A percentile compares a stretch with the other conserved stretches of the same genome.
Evolutionary conservation across 2,888 invertebrate genomes (phyloP).

Genomic region (Phengaris arion): DNA sequence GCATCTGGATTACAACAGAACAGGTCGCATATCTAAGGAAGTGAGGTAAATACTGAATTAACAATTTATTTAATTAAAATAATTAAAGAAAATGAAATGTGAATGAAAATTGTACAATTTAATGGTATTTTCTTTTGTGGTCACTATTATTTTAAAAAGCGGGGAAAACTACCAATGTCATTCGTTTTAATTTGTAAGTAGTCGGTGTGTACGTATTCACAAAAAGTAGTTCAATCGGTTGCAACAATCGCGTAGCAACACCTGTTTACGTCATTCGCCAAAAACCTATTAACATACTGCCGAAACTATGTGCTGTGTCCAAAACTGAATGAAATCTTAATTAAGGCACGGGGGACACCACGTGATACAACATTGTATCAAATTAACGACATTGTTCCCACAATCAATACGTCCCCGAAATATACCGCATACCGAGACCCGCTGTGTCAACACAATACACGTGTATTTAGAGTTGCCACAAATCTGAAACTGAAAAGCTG

Average conservation of each 20-base stretch:
- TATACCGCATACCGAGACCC: neutral
- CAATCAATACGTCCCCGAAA: neutral
- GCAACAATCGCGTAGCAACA: neutral
- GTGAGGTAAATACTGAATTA: too few relatives aligned
- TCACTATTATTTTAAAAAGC: too few relatives aligned
- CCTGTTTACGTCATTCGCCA: neutral
- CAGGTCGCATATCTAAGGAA: too few relatives aligned
- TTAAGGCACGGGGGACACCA: neutral
- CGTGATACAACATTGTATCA: conserved; percentile 16
- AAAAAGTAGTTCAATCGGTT: neutral
- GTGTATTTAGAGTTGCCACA: neutral
- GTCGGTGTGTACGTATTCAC: too few relatives aligned
- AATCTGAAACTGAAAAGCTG: neutral
- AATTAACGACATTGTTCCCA: conserved; percentile 20
- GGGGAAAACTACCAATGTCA: too few relatives aligned
- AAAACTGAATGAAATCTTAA: neutral
- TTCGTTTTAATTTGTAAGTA: too few relatives aligned
- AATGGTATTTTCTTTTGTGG: too few relatives aligned
- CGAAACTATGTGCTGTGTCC: neutral
- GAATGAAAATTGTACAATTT: too few relatives aligned
- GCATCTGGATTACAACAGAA: too few relatives aligned
- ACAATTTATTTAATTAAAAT: too few relatives aligned
- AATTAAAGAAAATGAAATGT: too few relatives aligned
- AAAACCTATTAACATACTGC: neutral
- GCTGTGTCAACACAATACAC: neutral